phyloP scores from a whole-genome alignment of 2,113 vertebrate species.

The Myrmophylax atrothorax region DNA sequence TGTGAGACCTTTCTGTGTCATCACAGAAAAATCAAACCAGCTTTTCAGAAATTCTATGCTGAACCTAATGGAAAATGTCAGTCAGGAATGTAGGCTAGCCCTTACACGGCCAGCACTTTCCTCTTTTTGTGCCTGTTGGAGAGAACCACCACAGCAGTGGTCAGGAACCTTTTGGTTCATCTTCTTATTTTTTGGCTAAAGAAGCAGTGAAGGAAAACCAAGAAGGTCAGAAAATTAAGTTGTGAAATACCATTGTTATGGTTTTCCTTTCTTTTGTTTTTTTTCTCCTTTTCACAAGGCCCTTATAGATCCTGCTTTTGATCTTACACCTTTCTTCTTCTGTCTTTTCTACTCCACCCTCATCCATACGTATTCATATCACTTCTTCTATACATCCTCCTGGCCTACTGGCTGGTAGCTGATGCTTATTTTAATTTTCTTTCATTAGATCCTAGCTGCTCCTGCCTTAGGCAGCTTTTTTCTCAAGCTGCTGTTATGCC shows the following conservation, averaged over 20 bases:
- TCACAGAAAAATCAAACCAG: background rate
- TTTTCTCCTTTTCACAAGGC: background rate
- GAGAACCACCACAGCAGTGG: background rate
- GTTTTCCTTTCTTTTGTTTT: background rate
- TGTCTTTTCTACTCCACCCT: background rate
- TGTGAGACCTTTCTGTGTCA: background rate
- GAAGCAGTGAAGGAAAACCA: background rate
- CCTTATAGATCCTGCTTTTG: background rate
- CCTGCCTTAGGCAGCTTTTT: background rate
- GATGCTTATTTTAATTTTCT: background rate
- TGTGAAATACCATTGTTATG: background rate
- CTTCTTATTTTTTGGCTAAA: background rate
- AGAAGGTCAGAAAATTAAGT: background rate
- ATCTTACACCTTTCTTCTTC: background rate
- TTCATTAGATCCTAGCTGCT: background rate
- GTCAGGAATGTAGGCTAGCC: background rate
- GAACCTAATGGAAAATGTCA: background rate
- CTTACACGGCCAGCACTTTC: background rate
- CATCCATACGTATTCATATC: background rate
- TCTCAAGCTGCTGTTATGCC: background rate
- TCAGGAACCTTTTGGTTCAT: background rate
- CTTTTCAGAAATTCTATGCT: background rate
- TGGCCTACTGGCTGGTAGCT: background rate
- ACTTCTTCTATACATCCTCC: background rate
- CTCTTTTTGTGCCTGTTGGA: background rate